These are phyloP conservation scores for Hemibagrus guttatus DNA, from an alignment of 2,797 vertebrate genomes.

Conservation along the genomic window DNA sequence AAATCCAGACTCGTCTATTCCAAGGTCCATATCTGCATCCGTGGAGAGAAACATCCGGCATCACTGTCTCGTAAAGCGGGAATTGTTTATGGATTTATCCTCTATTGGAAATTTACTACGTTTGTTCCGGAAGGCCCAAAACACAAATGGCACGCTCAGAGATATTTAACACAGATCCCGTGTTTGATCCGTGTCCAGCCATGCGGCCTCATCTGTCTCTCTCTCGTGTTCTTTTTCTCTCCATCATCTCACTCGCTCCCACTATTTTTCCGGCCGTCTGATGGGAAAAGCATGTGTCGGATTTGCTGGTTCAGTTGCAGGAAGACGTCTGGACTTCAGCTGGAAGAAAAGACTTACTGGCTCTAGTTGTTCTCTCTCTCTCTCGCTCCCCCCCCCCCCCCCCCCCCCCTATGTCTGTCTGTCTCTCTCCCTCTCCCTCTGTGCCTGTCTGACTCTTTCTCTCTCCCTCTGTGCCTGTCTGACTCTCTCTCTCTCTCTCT, in stretches of 20 bases:
- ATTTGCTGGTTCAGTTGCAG: constrained; percentile 70
- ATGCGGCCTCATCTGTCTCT: constrained; percentile 27
- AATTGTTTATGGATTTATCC: not conserved
- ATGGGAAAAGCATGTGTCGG: constrained; percentile 61
- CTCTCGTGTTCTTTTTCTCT: constrained; percentile 20
- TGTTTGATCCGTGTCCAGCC: constrained; percentile 52
- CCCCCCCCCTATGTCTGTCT: constrained; percentile 32
- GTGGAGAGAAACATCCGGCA: not conserved
- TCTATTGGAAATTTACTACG: not conserved
- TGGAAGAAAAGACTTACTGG: constrained; percentile 56
- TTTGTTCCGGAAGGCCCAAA: constrained; percentile 11
- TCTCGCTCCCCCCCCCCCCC: constrained; percentile 38
- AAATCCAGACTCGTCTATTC: not conserved
- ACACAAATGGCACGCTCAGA: constrained; percentile 28
- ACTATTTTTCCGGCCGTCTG: constrained; percentile 41
- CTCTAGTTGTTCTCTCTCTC: constrained; percentile 71
- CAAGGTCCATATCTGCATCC: not conserved
- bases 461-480: not conserved
- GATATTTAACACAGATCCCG: constrained; percentile 34
- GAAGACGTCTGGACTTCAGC: constrained; percentile 74
- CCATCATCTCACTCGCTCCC: constrained; percentile 40
- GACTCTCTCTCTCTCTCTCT: constrained; percentile 58
- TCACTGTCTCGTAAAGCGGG: not conserved
- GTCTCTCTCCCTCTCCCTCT: constrained; percentile 71
- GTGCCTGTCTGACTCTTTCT: not conserved